Evolutionary conservation across 1,140 invertebrate genomes (phyloP), one percentile per base, ranked within the genome.

Genomic region (Euwallacea similis): DNA sequence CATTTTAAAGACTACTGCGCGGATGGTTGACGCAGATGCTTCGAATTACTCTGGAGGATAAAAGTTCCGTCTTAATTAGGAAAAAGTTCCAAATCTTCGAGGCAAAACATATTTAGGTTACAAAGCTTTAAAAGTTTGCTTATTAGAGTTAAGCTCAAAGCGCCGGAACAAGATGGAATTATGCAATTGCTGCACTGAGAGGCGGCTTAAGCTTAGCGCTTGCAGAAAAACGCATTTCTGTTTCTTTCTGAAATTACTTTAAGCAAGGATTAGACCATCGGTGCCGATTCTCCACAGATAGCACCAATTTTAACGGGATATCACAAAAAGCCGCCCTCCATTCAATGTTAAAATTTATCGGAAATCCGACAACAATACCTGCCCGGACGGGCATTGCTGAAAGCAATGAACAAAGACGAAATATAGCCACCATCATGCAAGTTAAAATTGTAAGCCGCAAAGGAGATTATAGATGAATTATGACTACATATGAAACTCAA

Each of bases 401-500:
- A 2, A n/a, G 2, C 2, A 56, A 15, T 56, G 16, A 13, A 56
- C n/a, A 56, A 21, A 56, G 54, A 56, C 46, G 54, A 21, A 56
- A 15, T 21, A n/a, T 9, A 15, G 16, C 60, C 11, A 13, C 42
- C 60, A 15, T 43, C 43, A 62, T 62, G 15, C 7, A 16, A 62
- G 42, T 62, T 62, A 46, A 46, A 62, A 46, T 62, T 62, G 60
- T 62, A 62, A 62, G 43, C 60, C 60, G 60, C 46, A 65, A 54
- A 65, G 46, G 62, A 54, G 46, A 54, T 65, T 65, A 65, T 65
- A 21, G 10, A 44, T 33, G 62, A 65, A 65, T 65, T 65, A 65
- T 65, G 46, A 41, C 62, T 42, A 21, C 15, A 65, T 65, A 65
- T 65, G 62, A 65, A 54, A 65, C 47, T 65, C 50, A 65, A 65